Conservation (phyloP, 2,888 invertebrate species). For the Hirtodrosophila duncani region DNA sequence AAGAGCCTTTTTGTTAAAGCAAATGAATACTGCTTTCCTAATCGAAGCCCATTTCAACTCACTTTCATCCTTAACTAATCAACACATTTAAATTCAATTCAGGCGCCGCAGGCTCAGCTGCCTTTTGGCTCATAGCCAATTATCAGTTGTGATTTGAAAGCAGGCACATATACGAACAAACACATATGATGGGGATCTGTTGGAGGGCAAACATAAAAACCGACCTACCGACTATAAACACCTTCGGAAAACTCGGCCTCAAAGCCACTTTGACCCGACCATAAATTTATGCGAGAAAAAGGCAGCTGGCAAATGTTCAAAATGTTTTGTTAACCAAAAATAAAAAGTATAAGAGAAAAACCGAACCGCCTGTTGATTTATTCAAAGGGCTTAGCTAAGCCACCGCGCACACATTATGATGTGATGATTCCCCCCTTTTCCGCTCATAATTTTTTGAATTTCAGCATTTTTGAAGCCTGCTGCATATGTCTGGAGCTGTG, state of each 20-base stretch:
- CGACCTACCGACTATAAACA: slow-evolving; percentile 6
- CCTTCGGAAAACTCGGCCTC: slow-evolving; percentile 1
- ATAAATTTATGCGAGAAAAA: slow-evolving; percentile 56
- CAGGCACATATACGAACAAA: too few species aligned
- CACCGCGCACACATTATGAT: slow-evolving; percentile 29
- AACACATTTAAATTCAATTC: slow-evolving; percentile 50
- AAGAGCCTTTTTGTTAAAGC: neutral
- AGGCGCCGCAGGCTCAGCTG: slow-evolving; percentile 44
- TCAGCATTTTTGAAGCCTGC: slow-evolving; percentile 45
- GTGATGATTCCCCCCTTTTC: slow-evolving; percentile 7
- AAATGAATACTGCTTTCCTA: neutral
- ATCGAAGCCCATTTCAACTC: too few species aligned
- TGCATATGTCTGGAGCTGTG: slow-evolving; percentile 25
- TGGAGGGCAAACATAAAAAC: slow-evolving; percentile 31
- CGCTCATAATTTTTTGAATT: slow-evolving; percentile 23
- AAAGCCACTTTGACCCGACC: slow-evolving; percentile 8
- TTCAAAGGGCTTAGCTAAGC: slow-evolving; percentile 47
- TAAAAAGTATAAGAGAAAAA: too few species aligned
- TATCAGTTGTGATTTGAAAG: slow-evolving; percentile 55
- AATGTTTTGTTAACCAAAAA: slow-evolving; percentile 15
- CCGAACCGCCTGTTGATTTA: slow-evolving; percentile 61
- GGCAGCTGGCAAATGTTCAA: slow-evolving; percentile 11
- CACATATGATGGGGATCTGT: slow-evolving; percentile 15
- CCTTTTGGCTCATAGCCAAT: slow-evolving; percentile 39
- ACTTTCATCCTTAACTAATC: too few species aligned